phyloP scores from a whole-genome alignment of 2,113 vertebrate species.

The Odocoileus virginianus region DNA sequence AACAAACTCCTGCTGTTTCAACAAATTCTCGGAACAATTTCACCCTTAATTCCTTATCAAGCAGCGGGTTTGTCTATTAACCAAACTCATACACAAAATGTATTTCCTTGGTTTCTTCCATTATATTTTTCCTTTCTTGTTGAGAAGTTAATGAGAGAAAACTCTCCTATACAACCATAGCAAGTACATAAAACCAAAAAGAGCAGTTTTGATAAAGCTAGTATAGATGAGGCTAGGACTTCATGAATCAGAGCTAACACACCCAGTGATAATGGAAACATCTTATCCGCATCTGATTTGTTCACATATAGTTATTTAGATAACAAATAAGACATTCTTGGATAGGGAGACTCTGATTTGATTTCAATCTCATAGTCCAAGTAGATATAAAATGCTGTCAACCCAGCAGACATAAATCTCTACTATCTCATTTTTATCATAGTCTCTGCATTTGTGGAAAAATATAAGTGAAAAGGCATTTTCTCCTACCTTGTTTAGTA shows the following conservation, averaged over 20 bases:
- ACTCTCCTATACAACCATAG: neutral
- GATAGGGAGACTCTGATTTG: constrained; percentile 21
- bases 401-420: constrained; percentile 43
- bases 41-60: neutral
- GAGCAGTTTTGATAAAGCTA: neutral
- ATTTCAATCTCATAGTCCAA: constrained; percentile 45
- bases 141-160: neutral
- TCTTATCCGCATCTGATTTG: constrained; percentile 54
- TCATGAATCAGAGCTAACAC: constrained; percentile 36
- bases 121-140: neutral
- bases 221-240: neutral
- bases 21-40: neutral
- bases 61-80: neutral
- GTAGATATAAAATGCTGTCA: constrained; percentile 64
- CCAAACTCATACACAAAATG: neutral
- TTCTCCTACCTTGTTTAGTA: constrained; percentile 51
- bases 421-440: constrained; percentile 55
- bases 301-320: constrained; percentile 60
- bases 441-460: neutral
- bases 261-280: constrained; percentile 28
- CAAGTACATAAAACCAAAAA: neutral
- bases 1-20: neutral
- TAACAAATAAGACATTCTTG: constrained; percentile 56
- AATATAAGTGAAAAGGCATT: constrained; percentile 42
- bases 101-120: neutral